Base-by-base conservation (phyloP, 64 coral and sea anemone genomes). In the Platygyra sinensis region DNA sequence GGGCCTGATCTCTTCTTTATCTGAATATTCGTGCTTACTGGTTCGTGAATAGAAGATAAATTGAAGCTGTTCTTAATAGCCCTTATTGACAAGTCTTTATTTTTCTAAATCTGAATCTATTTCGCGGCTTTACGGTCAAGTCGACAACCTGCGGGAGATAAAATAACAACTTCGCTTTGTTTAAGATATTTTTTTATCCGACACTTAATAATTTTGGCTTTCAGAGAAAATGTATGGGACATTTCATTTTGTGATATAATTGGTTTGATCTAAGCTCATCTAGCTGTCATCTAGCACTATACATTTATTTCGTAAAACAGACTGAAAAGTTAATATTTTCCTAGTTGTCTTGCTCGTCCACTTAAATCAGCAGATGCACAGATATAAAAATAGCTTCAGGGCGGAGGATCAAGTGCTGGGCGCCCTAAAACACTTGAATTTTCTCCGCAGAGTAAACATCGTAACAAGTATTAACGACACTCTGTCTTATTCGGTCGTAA, bases 361-460 rank as follows among this genome's bases (percentile, higher is more conserved):
- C 20, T 10, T 22, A 22, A 77, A 3, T 17, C 8, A 50, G 74
- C 74, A 77, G 74, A 77, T 77, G 74, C 49, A 38, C 39, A 19
- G 65, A 25, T 69, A 69, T 22, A 24, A 77, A 77, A 22, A 49
- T 20, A 2, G 2, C 25, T 15, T 28, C 29, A 0, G 19, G 20
- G 74, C 20, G 65, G 65, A 27, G n/a, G 18, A 42, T 75, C 36
- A 39, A 38, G 73, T 75, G 54, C 38, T 38, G 5, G 13, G 7
- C 49, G 12, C 10, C 76, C 11, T 54, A 57, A 79, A 77, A 57
- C 76, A 57, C 76, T 79, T 79, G 46, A 52, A 54, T 79, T 79
- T 79, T 79, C 76, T 38, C 46, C 51, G 22, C 76, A 79, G 22
- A 55, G 46, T 46, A 79, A 79, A 52, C 76, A 79, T 79, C 51